A percentile compares a stretch with the other conserved stretches of the same genome.
phyloP scores from a whole-genome alignment of 2,797 vertebrate genomes.

The Tokudaia muenninki region DNA sequence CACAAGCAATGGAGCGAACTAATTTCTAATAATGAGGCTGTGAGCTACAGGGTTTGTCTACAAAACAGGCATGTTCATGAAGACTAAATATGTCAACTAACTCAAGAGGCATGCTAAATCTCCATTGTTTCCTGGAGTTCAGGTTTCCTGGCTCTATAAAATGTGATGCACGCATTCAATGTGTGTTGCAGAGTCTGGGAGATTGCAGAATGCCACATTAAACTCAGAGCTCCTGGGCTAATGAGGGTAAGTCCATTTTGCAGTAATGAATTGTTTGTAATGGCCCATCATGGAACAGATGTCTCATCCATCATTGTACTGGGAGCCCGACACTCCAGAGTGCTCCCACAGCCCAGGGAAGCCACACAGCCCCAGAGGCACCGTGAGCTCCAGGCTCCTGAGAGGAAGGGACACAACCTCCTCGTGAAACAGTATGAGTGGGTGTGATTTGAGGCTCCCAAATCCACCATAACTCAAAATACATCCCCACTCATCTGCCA shows the following conservation, averaged over 20 bases:
- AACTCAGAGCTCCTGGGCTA: conserved; percentile 80
- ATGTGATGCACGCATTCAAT: conserved; percentile 61
- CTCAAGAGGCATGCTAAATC: conserved; percentile 74
- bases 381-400: background rate
- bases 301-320: conserved; percentile 76
- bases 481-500: conserved; percentile 27
- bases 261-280: conserved; percentile 86
- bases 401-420: background rate
- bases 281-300: conserved; percentile 80
- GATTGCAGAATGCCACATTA: conserved; percentile 82
- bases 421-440: background rate
- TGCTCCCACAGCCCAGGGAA: background rate
- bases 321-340: conserved; percentile 37
- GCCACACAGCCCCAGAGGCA: background rate
- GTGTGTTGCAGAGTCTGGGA: conserved; percentile 60
- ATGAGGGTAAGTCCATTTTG: conserved; percentile 84
- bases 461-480: conserved; percentile 35
- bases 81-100: conserved; percentile 81
- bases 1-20: conserved; percentile 51
- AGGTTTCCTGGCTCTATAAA: conserved; percentile 80
- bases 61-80: conserved; percentile 72
- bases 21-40: conserved; percentile 75
- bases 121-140: conserved; percentile 79
- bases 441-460: conserved; percentile 28
- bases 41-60: conserved; percentile 70